Conservation (phyloP, 2,888 invertebrate genomes). For the Nudaria mundana region DNA sequence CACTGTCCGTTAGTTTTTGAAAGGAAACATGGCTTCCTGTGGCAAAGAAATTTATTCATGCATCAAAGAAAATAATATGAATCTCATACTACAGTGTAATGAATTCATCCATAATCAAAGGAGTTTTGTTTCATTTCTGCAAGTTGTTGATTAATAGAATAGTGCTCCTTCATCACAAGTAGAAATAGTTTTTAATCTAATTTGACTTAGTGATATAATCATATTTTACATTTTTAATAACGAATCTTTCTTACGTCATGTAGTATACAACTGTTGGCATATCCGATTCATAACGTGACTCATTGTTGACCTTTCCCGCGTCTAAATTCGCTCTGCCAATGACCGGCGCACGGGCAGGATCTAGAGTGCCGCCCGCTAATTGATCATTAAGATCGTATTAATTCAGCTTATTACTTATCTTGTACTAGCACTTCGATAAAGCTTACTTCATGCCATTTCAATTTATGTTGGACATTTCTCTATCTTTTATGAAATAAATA, state of each 20-base stretch:
- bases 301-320: constrained; percentile 64
- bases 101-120: no score
- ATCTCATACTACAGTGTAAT: no score
- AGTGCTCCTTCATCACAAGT: no score
- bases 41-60: constrained; percentile 7
- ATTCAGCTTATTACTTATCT: constrained; percentile 30
- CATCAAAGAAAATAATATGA: constrained; percentile 9
- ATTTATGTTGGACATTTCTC: no score
- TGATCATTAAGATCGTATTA: constrained; percentile 46
- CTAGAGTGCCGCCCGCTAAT: constrained; percentile 37
- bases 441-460: constrained; percentile 1
- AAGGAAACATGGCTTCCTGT: constrained; percentile 32
- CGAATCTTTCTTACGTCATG: constrained; percentile 6
- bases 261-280: constrained; percentile 26
- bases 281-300: constrained; percentile 53
- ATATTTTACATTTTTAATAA: constrained; percentile 9
- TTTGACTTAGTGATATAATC: background rate
- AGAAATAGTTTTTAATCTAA: no score
- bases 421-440: constrained; percentile 20
- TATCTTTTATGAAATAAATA: no score
- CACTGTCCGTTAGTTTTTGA: constrained; percentile 25
- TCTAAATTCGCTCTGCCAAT: constrained; percentile 72
- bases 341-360: constrained; percentile 44
- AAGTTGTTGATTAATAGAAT: no score
- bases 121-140: constrained; percentile 3